Base-by-base conservation (phyloP, 2,113 vertebrate genomes). In the Cynocephalus volans region DNA sequence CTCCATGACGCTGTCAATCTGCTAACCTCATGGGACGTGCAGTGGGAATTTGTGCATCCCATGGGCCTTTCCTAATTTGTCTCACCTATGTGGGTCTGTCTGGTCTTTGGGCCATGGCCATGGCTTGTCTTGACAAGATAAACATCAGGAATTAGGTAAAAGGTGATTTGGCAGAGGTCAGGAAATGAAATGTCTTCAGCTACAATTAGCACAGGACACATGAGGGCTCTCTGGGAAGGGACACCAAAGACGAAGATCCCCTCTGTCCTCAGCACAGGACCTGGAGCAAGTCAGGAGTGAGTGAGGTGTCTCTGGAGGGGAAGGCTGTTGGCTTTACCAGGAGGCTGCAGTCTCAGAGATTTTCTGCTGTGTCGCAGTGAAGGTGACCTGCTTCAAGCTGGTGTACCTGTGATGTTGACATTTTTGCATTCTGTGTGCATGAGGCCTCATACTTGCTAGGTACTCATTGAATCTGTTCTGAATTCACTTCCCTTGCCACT, bases 111-210 rank as follows among this genome's bases (percentile, higher is more conserved):
- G 64, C 88, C 73, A 80, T 64, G 23, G 67, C 17, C 14, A 19
- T 33, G 24, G 5, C 19, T 14, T 31, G 48, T 79, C n/a, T 80
- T 41, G 1, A 83, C 26, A 79, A 75, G 48, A 62, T 48, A 54
- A 96, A 87, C 45, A 54, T 18, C 12, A 62, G 87, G 58, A 96
- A 96, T 70, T 52, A 73, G 80, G 95, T 90, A 48, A 96, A 97
- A 88, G 97, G 83, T 95, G 86, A 82, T 54, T 93, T 86, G 69
- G 28, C 80, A 97, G 95, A 90, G 62, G 70, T 93, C 48, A 85
- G 60, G 33, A 94, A 72, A 56, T 19, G 70, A 76, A 96, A 28
- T 21, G 15, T 80, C n/a, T 91, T 93, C 26, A 19, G 56, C 11
- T 73, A 41, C 15, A 31, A 17, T 52, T 60, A 48, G 48, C 33